Conservation (phyloP, 2,113 vertebrate species). For the Cariama cristata region DNA sequence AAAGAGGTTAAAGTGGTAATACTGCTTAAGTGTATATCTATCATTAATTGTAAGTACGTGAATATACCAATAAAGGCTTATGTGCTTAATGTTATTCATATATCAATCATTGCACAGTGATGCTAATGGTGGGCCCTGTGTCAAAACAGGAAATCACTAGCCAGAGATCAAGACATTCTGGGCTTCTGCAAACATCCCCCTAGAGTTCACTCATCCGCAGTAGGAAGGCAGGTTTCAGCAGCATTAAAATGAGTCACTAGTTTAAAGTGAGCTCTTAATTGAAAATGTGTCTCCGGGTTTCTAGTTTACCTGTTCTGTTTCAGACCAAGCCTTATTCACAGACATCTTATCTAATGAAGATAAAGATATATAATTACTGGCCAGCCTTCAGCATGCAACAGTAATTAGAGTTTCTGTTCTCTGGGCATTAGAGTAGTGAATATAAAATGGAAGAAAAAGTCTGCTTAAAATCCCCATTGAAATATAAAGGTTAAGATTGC, state of each 20-base stretch:
- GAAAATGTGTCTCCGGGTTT: background rate
- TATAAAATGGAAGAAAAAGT: background rate
- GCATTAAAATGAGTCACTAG: background rate
- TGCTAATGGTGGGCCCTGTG: background rate
- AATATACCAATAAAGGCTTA: fast-evolving
- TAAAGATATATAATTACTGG: slow-evolving; percentile 27
- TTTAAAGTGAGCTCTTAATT: background rate
- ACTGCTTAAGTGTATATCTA: background rate
- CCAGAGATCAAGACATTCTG: background rate
- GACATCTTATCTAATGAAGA: slow-evolving; percentile 15
- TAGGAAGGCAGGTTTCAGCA: background rate
- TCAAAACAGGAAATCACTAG: background rate
- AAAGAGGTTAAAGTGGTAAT: background rate
- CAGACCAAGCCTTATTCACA: background rate
- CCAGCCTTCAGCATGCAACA: slow-evolving; percentile 13
- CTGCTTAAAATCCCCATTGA: background rate
- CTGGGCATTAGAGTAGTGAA: background rate
- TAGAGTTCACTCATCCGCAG: background rate
- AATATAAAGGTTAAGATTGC: background rate
- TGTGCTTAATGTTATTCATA: fast-evolving
- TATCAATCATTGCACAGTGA: fast-evolving
- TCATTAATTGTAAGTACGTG: background rate
- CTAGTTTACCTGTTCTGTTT: background rate
- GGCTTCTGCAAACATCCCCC: background rate
- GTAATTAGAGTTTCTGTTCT: slow-evolving; percentile 53